Evolutionary conservation across 2,797 vertebrate genomes (phyloP).

Genomic region (Pelochelys cantorii): DNA sequence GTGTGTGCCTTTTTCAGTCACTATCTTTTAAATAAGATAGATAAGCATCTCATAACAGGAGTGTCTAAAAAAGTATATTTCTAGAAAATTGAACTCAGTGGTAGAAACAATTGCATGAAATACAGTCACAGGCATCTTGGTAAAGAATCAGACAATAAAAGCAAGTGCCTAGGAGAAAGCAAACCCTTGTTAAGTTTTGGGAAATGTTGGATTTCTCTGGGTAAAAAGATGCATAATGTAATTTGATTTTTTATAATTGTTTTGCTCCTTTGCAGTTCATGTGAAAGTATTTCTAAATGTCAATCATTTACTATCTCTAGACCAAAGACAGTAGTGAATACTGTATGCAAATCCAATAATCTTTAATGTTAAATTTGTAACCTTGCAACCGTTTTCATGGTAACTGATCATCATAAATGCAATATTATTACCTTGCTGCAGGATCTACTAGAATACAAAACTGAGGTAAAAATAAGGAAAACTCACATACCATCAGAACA

Average conservation of each 20-base stretch:
- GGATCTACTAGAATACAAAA: conserved; percentile 2
- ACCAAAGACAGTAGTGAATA: fast-evolving
- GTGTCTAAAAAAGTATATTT: not conserved
- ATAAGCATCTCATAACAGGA: not conserved
- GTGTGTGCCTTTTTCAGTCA: not conserved
- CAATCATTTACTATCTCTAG: too few species aligned
- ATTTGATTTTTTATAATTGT: too few species aligned
- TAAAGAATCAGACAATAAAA: too few species aligned
- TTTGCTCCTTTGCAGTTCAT: too few species aligned
- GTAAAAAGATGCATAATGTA: too few species aligned
- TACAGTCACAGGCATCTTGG: not conserved
- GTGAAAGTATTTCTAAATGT: too few species aligned
- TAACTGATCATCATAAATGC: not conserved
- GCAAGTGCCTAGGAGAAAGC: too few species aligned
- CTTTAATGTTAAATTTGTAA: not conserved
- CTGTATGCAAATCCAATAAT: not conserved
- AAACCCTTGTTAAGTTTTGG: too few species aligned
- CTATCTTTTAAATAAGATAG: not conserved
- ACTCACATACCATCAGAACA: not conserved
- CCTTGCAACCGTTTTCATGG: not conserved
- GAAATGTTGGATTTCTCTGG: too few species aligned
- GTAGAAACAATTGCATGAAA: not conserved
- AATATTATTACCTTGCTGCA: not conserved
- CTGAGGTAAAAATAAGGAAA: not conserved
- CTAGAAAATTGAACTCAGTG: not conserved